These are phyloP conservation scores for Nothocercus julius DNA, from an alignment of 2,113 vertebrate genomes.

Conservation along the genomic window DNA sequence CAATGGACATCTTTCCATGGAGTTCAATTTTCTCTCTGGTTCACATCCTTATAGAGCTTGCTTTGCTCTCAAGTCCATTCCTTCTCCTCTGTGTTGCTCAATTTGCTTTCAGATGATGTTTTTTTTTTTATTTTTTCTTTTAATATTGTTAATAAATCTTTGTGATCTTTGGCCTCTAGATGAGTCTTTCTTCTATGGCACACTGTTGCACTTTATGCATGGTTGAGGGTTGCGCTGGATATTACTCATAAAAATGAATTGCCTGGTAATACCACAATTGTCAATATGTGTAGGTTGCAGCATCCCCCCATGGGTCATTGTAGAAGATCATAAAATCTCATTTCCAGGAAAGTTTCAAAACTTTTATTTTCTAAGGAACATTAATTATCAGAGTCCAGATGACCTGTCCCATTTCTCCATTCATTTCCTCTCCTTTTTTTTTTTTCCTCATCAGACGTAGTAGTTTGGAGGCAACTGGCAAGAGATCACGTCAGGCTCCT, in stretches of 20 bases:
- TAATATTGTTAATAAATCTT: constrained; percentile 61
- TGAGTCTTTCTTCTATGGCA: constrained; percentile 26
- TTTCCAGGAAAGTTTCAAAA: constrained; percentile 77
- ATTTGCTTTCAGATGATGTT: constrained; percentile 36
- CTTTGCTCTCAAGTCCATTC: constrained; percentile 9
- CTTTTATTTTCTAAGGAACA: constrained; percentile 70
- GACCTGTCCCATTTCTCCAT: constrained; percentile 39
- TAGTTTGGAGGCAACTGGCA: constrained; percentile 46
- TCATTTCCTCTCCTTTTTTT: constrained; percentile 32
- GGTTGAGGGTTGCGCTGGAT: constrained; percentile 48
- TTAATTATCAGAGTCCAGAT: constrained; percentile 54
- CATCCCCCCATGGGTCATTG: constrained; percentile 57
- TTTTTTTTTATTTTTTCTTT: not conserved
- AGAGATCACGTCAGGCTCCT: constrained; percentile 14
- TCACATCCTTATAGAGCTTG: not conserved
- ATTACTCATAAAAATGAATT: constrained; percentile 72
- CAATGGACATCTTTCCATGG: not conserved
- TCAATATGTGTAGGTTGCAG: constrained; percentile 66
- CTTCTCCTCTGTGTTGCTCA: constrained; percentile 34
- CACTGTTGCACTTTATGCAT: not conserved
- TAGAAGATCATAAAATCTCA: constrained; percentile 67
- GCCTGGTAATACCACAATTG: constrained; percentile 68
- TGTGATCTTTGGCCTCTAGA: constrained; percentile 32
- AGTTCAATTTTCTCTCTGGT: not conserved
- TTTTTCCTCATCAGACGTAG: not conserved